These are phyloP conservation scores for Falco peregrinus DNA, from an alignment of 2,797 vertebrate genomes.

Conservation along the genomic window DNA sequence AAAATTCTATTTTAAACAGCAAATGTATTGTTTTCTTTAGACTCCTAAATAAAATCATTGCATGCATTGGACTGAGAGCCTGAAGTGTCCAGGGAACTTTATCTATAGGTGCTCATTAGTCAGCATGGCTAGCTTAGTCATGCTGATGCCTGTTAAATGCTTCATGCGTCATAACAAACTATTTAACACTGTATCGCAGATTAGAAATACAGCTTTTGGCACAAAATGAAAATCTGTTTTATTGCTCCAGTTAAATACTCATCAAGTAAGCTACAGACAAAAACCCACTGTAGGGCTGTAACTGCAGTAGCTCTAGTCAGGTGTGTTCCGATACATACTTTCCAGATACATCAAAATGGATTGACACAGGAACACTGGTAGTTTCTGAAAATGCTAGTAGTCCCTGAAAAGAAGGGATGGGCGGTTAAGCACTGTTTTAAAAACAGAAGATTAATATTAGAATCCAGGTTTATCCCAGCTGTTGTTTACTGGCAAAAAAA, in stretches of 20 bases:
- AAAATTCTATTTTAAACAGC: background rate
- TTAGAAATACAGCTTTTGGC: background rate
- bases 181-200: background rate
- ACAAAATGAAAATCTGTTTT: background rate
- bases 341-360: conserved; percentile 85
- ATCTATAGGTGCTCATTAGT: background rate
- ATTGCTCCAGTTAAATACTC: background rate
- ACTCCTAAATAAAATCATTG: background rate
- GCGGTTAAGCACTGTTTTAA: background rate
- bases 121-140: background rate
- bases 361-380: conserved; percentile 77
- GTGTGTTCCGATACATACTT: conserved; percentile 76
- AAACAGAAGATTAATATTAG: background rate
- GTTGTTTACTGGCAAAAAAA: background rate
- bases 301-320: background rate
- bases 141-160: background rate
- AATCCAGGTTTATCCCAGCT: background rate
- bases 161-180: background rate
- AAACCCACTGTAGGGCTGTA: background rate
- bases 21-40: background rate
- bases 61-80: background rate
- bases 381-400: conserved; percentile 88
- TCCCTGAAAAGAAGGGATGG: conserved; percentile 76
- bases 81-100: background rate
- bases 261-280: background rate